Evolutionary conservation across 2,113 vertebrate species (phyloP).

Genomic region (Marmota flaviventris): DNA sequence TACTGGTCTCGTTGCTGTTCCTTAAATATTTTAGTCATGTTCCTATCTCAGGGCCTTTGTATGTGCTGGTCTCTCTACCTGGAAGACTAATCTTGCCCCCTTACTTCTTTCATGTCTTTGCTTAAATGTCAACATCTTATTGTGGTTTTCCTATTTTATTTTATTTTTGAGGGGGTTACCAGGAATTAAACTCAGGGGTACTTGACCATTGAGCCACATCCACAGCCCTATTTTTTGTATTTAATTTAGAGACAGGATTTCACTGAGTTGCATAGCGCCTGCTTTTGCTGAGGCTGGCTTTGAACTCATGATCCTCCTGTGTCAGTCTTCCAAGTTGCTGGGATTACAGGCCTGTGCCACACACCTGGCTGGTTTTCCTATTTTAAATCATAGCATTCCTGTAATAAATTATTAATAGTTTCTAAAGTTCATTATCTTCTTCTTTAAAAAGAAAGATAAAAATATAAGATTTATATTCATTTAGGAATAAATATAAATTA

Average conservation of each 20-base stretch:
- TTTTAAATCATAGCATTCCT: neutral
- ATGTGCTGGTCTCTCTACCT: neutral
- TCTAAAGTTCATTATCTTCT: neutral
- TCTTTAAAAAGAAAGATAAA: neutral
- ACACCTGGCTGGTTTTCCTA: neutral
- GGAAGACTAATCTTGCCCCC: neutral
- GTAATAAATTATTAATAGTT: neutral
- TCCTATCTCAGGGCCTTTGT: neutral
- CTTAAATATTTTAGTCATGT: neutral
- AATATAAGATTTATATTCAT: neutral
- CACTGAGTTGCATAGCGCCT: too few species aligned
- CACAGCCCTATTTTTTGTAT: too few species aligned
- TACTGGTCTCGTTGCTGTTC: neutral
- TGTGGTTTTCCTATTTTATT: neutral
- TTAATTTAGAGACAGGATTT: too few species aligned
- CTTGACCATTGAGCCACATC: too few species aligned
- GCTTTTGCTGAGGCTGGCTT: too few species aligned
- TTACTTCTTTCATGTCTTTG: slow-evolving; percentile 29
- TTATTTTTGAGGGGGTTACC: too few species aligned
- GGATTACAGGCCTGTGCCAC: too few species aligned
- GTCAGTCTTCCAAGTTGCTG: too few species aligned
- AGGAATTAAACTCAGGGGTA: too few species aligned
- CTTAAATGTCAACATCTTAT: neutral
- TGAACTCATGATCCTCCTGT: too few species aligned
- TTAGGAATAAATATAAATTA: neutral